Percentiles rank a stretch among this genome's conserved stretches.
Evolutionary conservation across 1,140 invertebrate genomes (phyloP).

Genomic region (Colletes gigas): DNA sequence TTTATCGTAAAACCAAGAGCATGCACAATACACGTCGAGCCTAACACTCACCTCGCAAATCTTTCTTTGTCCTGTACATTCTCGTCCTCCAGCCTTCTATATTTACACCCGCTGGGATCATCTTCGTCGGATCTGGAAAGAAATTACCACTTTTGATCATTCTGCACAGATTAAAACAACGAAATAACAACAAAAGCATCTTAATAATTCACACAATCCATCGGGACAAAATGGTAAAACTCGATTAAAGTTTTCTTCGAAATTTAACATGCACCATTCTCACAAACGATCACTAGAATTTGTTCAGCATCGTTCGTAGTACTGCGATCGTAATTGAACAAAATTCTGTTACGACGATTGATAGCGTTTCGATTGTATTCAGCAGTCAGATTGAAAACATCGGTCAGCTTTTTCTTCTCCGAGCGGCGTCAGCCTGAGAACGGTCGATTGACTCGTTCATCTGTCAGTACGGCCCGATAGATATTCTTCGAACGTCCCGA

Average conservation of each 20-base stretch:
- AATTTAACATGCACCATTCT: no score
- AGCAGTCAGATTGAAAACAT: no score
- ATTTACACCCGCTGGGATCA: slow-evolving; percentile 90
- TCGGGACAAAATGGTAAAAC: no score
- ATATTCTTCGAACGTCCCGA: slow-evolving; percentile 47
- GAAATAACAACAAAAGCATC: slow-evolving; percentile 6
- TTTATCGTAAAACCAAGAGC: slow-evolving; percentile 30
- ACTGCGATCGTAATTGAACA: no score
- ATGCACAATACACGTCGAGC: slow-evolving; percentile 55
- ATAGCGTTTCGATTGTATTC: no score
- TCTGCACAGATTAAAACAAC: neutral
- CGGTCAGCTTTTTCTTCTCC: neutral
- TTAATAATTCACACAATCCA: no score
- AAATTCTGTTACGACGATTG: no score
- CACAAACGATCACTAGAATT: no score
- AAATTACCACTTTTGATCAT: slow-evolving; percentile 22
- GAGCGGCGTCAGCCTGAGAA: neutral
- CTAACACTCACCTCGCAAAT: slow-evolving; percentile 90
- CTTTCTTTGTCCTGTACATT: slow-evolving; percentile 97
- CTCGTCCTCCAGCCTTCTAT: slow-evolving; percentile 94
- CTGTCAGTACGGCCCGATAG: slow-evolving; percentile 8
- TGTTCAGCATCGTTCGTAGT: no score
- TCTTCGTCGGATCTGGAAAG: slow-evolving; percentile 89
- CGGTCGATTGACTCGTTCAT: neutral
- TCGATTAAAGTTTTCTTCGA: neutral